Percentiles rank a stretch among this genome's conserved stretches.
These are phyloP conservation scores for Pipra filicauda DNA, from an alignment of 2,113 vertebrate species.

Conservation along the genomic window DNA sequence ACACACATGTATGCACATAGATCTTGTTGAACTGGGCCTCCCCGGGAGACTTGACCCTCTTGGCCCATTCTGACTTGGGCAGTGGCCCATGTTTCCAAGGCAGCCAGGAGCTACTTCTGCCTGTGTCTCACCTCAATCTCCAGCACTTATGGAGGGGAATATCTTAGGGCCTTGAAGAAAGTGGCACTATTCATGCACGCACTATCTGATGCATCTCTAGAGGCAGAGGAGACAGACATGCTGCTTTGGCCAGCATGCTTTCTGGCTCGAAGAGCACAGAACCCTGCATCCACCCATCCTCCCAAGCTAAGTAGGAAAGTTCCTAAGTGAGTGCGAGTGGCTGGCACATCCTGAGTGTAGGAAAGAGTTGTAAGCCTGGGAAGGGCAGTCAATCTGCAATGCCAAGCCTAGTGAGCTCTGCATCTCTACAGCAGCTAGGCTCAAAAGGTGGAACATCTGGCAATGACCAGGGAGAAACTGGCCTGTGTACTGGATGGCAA, in stretches of 20 bases:
- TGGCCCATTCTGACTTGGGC: fast-evolving
- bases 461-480: not conserved
- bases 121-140: not conserved
- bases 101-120: not conserved
- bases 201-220: not conserved
- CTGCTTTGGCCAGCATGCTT: not conserved
- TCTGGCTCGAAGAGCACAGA: not conserved
- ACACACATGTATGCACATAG: fast-evolving
- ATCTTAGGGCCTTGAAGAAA: not conserved
- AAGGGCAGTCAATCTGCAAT: not conserved
- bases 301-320: fast-evolving
- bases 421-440: not conserved
- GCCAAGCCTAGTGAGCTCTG: not conserved
- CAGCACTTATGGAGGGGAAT: not conserved
- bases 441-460: not conserved
- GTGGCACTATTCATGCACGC: fast-evolving
- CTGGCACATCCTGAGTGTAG: not conserved
- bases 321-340: fast-evolving
- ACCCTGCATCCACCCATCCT: not conserved
- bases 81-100: not conserved
- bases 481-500: not conserved
- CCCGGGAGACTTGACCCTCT: not conserved
- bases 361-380: not conserved
- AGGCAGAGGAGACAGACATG: not conserved
- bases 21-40: not conserved